phyloP scores from a whole-genome alignment of 2,113 vertebrate species.

The Dascyllus trimaculatus region DNA sequence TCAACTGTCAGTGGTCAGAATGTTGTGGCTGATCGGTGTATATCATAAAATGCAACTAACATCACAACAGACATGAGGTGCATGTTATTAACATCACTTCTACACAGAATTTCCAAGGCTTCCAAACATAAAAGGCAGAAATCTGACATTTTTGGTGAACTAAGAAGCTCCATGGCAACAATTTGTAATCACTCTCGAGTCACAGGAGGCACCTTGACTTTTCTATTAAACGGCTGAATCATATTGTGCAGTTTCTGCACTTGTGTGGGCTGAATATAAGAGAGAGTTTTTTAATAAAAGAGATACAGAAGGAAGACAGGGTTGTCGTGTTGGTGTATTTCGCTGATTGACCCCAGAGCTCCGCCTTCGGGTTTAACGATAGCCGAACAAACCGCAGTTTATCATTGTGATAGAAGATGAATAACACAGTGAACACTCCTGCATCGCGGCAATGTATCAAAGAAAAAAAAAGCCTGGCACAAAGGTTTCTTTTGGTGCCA shows the following conservation, averaged over 20 bases:
- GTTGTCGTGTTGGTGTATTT: constrained; percentile 13
- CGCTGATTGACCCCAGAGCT: constrained; percentile 44
- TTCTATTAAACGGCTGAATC: constrained; percentile 23
- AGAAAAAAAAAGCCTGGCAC: neutral
- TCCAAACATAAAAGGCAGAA: constrained; percentile 5
- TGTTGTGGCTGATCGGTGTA: too few relatives aligned
- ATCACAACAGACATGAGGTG: too few relatives aligned
- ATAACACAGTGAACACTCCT: neutral
- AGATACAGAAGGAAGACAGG: constrained; percentile 17
- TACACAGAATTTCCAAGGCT: neutral
- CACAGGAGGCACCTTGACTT: constrained; percentile 22
- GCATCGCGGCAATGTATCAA: constrained; percentile 35
- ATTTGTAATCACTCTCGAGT: constrained; percentile 14
- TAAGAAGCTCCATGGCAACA: constrained; percentile 17
- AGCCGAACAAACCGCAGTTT: constrained; percentile 33
- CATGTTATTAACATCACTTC: neutral
- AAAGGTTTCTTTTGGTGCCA: neutral
- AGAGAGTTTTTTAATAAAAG: constrained; percentile 42
- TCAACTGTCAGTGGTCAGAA: too few relatives aligned
- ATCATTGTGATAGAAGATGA: constrained; percentile 51
- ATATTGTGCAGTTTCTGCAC: neutral
- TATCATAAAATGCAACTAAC: too few relatives aligned
- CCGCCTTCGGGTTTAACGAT: constrained; percentile 24
- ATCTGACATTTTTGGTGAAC: neutral
- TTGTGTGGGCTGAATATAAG: constrained; percentile 6